Conservation (phyloP, 2,797 vertebrate genomes). For the Periophthalmus magnuspinnatus region DNA sequence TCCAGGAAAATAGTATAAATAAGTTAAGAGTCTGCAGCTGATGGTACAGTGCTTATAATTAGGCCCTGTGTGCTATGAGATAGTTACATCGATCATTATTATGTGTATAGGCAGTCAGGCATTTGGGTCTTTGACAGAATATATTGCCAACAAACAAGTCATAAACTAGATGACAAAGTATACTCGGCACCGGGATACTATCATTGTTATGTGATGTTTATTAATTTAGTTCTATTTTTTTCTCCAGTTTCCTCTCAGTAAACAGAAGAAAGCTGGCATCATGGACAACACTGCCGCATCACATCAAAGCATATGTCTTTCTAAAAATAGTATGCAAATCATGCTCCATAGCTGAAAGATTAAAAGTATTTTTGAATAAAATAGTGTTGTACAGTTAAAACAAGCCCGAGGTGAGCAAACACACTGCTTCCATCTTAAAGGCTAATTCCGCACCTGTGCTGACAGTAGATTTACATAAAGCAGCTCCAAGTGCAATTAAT, state of each 20-base stretch:
- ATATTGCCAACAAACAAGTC: background rate
- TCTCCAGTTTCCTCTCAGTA: slow-evolving; percentile 12
- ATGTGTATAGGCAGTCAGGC: background rate
- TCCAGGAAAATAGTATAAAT: background rate
- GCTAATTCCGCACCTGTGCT: slow-evolving; percentile 17
- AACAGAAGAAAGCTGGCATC: slow-evolving; percentile 30
- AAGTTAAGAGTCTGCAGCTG: background rate
- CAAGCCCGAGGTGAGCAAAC: background rate
- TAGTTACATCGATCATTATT: background rate
- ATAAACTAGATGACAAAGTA: background rate
- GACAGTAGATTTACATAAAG: background rate
- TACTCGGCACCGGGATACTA: background rate
- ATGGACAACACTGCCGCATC: slow-evolving; percentile 36
- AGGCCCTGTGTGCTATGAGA: background rate
- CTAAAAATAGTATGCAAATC: slow-evolving; percentile 67
- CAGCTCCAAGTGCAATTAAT: slow-evolving; percentile 8
- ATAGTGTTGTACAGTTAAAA: slow-evolving; percentile 19
- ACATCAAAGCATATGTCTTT: slow-evolving; percentile 45
- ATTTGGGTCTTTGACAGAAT: background rate
- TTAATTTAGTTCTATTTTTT: background rate
- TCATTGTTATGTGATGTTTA: background rate
- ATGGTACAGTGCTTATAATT: background rate
- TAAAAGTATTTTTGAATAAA: slow-evolving; percentile 23
- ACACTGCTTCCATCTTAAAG: slow-evolving; percentile 10
- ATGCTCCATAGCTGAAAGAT: slow-evolving; percentile 25